Percentiles rank a stretch among this genome's conserved stretches.
These are phyloP conservation scores for Miltochrista miniata DNA, from an alignment of 2,888 invertebrate genomes.

Conservation along the genomic window DNA sequence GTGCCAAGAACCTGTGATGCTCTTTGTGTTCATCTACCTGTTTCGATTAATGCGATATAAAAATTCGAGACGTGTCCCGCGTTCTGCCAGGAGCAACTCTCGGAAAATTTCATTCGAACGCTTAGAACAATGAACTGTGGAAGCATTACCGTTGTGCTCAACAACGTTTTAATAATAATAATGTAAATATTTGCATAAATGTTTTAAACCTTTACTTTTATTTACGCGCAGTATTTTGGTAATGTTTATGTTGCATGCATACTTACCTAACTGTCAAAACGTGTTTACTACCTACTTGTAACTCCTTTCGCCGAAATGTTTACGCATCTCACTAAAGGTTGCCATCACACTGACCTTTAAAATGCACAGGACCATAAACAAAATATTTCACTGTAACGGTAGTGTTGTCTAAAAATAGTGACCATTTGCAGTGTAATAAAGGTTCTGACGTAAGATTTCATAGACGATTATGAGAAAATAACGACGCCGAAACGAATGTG, in stretches of 20 bases:
- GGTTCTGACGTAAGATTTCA: conserved; percentile 50
- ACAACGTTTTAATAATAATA: conserved; percentile 16
- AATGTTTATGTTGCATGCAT: conserved; percentile 14
- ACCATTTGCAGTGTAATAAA: conserved; percentile 59
- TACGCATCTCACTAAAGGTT: conserved; percentile 43
- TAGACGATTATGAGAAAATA: conserved; percentile 37
- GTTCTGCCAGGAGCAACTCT: conserved; percentile 57
- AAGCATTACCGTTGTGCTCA: conserved; percentile 33
- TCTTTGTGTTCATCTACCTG: conserved; percentile 69
- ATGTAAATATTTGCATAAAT: conserved; percentile 23
- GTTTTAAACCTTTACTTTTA: conserved; percentile 5
- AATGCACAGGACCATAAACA: conserved; percentile 54
- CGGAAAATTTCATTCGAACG: conserved; percentile 68
- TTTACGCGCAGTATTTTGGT: conserved; percentile 1
- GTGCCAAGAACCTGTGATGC: conserved; percentile 59
- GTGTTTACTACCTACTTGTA: conserved; percentile 34
- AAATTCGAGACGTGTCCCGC: conserved; percentile 71
- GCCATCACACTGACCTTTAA: conserved; percentile 28
- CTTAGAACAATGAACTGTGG: conserved; percentile 70
- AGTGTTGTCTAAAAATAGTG: conserved; percentile 57
- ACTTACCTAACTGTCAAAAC: conserved; percentile 49
- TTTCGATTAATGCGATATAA: conserved; percentile 70
- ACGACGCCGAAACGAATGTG: too few relatives aligned
- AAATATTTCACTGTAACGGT: conserved; percentile 49
- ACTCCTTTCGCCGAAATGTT: conserved; percentile 51